phyloP scores from a whole-genome alignment of 2,113 vertebrate species.

The Cyanoramphus novaezelandiae region DNA sequence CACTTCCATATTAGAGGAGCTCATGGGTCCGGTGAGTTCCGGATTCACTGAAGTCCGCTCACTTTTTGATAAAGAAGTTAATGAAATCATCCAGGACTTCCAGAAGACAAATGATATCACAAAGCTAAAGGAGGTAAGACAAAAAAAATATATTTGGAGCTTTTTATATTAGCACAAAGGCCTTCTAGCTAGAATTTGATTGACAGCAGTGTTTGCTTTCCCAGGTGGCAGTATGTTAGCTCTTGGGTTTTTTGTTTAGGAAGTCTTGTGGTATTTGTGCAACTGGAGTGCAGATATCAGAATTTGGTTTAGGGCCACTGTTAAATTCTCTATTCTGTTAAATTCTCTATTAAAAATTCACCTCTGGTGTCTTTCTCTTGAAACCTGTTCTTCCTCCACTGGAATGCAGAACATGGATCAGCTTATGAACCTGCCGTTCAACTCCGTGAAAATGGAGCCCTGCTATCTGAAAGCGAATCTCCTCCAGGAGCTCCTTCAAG shows the following conservation, averaged over 20 bases:
- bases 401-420: constrained; percentile 72
- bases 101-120: constrained; percentile 58
- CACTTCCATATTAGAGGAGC: constrained; percentile 86
- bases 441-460: constrained; percentile 78
- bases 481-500: constrained; percentile 80
- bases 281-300: neutral
- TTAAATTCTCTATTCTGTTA: neutral
- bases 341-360: neutral
- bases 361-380: neutral
- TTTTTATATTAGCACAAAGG: neutral
- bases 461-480: constrained; percentile 82
- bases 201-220: neutral
- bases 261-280: neutral
- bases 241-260: neutral
- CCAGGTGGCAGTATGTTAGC: neutral
- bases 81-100: constrained; percentile 77
- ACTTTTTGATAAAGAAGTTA: constrained; percentile 82
- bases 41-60: constrained; percentile 85
- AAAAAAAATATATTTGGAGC: neutral
- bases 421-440: constrained; percentile 74
- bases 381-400: neutral
- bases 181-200: neutral
- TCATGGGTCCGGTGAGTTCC: constrained; percentile 89
- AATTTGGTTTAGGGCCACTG: neutral
- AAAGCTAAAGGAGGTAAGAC: constrained; percentile 80